Conservation (phyloP, 2,797 vertebrate species). For the Gobio occitaniae region DNA sequence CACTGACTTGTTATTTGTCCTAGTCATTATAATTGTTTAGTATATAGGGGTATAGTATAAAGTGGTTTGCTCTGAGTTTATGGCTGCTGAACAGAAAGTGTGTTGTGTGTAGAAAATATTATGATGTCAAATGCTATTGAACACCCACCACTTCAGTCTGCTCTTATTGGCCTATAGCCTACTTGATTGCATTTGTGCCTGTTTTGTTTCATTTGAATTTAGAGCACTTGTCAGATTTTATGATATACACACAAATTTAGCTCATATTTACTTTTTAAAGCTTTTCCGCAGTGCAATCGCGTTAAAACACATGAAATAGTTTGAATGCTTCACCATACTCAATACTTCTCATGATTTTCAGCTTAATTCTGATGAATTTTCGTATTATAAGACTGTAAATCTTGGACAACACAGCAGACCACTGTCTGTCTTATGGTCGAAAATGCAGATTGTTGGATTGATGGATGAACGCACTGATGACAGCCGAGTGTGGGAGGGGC, state of each 20-base stretch:
- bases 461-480: not conserved
- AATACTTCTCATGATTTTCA: too few relatives aligned
- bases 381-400: not conserved
- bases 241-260: not conserved
- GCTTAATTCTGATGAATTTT: not conserved
- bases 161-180: not conserved
- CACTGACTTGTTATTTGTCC: too few relatives aligned
- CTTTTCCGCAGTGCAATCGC: not conserved
- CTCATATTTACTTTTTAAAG: not conserved
- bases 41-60: too few relatives aligned
- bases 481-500: not conserved
- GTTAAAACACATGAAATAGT: not conserved
- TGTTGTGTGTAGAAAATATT: not conserved
- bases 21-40: too few relatives aligned
- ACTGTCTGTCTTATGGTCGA: not conserved
- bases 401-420: not conserved
- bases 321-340: too few relatives aligned
- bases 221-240: not conserved
- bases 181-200: not conserved
- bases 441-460: not conserved
- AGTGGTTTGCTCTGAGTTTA: not conserved
- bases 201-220: not conserved
- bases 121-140: not conserved
- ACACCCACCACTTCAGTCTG: too few relatives aligned
- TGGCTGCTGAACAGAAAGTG: too few relatives aligned